Conservation (phyloP, 1,140 invertebrate genomes). For the Ceratosolen fusciceps region DNA sequence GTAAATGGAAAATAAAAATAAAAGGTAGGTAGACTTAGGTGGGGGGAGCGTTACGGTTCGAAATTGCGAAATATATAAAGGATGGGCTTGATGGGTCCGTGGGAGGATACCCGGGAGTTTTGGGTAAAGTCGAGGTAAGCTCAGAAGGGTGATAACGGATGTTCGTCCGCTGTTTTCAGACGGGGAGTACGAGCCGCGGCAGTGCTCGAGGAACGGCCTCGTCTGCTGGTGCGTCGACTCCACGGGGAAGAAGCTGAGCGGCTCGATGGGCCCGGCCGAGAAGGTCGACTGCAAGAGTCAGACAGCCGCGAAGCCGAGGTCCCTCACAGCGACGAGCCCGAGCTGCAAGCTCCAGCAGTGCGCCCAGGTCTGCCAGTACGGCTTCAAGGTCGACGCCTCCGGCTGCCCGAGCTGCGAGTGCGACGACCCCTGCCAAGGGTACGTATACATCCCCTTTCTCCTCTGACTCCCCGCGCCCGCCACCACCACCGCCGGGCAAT, state of each 20-base stretch:
- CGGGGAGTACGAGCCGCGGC: conserved; percentile 79
- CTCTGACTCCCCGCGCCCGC: too few species aligned
- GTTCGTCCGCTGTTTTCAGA: too few species aligned
- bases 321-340: conserved; percentile 53
- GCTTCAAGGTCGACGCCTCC: conserved; percentile 82
- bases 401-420: conserved; percentile 89
- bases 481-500: not conserved
- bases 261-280: conserved; percentile 83
- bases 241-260: conserved; percentile 81
- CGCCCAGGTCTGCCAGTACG: conserved; percentile 86
- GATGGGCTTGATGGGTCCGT: too few species aligned
- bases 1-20: too few species aligned
- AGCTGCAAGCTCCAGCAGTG: conserved; percentile 72
- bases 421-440: conserved; percentile 85
- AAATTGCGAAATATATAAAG: too few species aligned
- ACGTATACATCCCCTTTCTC: conserved; percentile 4
- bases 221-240: conserved; percentile 90
- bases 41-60: too few species aligned
- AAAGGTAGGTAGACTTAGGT: too few species aligned
- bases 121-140: too few species aligned
- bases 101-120: too few species aligned
- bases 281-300: conserved; percentile 75
- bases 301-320: conserved; percentile 51
- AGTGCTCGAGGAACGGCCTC: conserved; percentile 86
- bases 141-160: too few species aligned